Conservation (phyloP, 2,113 vertebrate genomes). For the Erythrolamprus reginae region DNA sequence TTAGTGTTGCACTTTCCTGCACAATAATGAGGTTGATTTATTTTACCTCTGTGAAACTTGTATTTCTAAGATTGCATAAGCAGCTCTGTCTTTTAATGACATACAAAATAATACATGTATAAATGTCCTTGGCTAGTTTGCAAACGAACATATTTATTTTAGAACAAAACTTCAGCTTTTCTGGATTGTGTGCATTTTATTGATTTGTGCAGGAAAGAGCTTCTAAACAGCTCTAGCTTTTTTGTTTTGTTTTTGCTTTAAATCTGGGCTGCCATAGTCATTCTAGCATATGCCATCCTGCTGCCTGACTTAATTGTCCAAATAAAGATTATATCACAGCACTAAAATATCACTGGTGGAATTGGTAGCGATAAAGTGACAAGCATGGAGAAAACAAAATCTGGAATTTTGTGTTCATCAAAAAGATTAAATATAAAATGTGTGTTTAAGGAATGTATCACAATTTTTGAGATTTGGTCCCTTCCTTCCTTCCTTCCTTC, state of each 20-base stretch:
- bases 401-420: neutral
- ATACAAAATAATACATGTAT: neutral
- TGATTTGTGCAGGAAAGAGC: conserved; percentile 20
- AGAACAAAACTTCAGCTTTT: neutral
- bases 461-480: neutral
- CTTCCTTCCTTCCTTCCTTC: too few species aligned
- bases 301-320: conserved; percentile 37
- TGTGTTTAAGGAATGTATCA: conserved; percentile 9
- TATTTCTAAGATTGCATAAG: neutral
- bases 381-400: conserved; percentile 35
- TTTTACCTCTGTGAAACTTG: neutral
- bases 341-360: conserved; percentile 30
- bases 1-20: neutral
- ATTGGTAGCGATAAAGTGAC: conserved; percentile 35
- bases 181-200: conserved; percentile 1
- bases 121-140: neutral
- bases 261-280: conserved; percentile 17
- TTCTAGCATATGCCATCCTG: conserved; percentile 18
- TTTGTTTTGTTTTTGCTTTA: neutral
- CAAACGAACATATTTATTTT: neutral
- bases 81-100: conserved; percentile 1
- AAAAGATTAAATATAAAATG: conserved; percentile 13
- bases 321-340: conserved; percentile 24
- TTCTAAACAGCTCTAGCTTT: neutral
- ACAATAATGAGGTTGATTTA: neutral